Percentiles rank a stretch among this genome's conserved stretches.
These are phyloP conservation scores for Cossypha polioptera DNA, from an alignment of 2,797 vertebrate species.

Conservation along the genomic window DNA sequence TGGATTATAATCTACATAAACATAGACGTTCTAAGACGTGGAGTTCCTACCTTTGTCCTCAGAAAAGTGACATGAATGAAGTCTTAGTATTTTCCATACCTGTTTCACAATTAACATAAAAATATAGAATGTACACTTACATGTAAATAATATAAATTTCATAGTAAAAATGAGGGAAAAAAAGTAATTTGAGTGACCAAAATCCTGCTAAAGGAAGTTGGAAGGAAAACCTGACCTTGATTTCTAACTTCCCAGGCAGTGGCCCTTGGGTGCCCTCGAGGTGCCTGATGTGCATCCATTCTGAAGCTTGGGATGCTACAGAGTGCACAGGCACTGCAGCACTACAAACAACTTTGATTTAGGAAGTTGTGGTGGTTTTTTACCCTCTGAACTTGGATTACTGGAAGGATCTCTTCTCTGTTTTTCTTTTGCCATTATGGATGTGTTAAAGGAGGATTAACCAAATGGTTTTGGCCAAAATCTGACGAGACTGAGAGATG, in stretches of 20 bases:
- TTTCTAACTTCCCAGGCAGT: background rate
- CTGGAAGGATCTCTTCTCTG: background rate
- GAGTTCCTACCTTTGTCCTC: background rate
- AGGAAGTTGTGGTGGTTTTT: background rate
- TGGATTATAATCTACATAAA: background rate
- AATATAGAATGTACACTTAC: background rate
- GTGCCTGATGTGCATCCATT: rapidly evolving
- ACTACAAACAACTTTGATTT: background rate
- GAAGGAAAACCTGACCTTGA: background rate
- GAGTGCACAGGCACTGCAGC: background rate
- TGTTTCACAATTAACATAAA: background rate
- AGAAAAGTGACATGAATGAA: background rate
- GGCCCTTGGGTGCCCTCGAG: background rate
- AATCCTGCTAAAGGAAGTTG: background rate
- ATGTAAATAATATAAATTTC: background rate
- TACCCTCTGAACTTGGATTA: background rate
- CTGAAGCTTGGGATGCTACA: background rate
- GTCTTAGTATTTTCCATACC: background rate
- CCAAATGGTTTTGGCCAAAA: background rate
- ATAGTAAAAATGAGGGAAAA: background rate
- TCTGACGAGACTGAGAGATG: background rate
- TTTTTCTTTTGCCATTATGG: background rate
- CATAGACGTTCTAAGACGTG: background rate
- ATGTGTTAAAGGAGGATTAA: background rate
- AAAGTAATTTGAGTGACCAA: background rate